Conservation (phyloP, 1,140 invertebrate genomes). For the Bombus superbus region DNA sequence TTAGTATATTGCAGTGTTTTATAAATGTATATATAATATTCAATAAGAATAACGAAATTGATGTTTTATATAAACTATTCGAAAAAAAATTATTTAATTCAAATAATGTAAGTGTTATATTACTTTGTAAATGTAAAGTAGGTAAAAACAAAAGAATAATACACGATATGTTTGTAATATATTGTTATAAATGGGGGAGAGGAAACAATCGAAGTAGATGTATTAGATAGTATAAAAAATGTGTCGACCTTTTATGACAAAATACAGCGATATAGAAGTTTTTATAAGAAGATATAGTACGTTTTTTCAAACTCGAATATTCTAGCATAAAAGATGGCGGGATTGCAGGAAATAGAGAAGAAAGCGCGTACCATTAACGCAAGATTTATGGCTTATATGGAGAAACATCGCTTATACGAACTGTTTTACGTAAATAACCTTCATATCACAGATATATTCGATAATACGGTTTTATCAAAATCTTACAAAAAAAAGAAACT, state of each 20-base stretch:
- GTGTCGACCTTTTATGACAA: too few relatives aligned
- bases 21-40: background rate
- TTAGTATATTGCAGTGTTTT: constrained; percentile 15
- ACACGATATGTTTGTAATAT: background rate
- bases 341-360: constrained; percentile 56
- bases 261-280: background rate
- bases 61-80: background rate
- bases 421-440: constrained; percentile 79
- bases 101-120: too few relatives aligned
- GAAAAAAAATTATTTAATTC: too few relatives aligned
- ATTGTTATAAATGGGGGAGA: background rate
- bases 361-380: constrained; percentile 74
- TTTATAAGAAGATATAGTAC: too few relatives aligned
- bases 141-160: background rate
- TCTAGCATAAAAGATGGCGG: constrained; percentile 4
- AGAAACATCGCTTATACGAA: constrained; percentile 83
- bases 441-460: background rate
- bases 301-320: background rate
- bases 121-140: background rate
- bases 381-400: constrained; percentile 81
- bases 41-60: background rate
- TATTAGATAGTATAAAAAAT: background rate
- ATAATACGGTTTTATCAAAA: background rate
- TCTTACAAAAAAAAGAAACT: constrained; percentile 3
- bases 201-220: constrained; percentile 10